These are phyloP conservation scores for Cyphomyrus plagiostoma DNA, from an alignment of 2,113 vertebrate genomes.

Conservation along the genomic window DNA sequence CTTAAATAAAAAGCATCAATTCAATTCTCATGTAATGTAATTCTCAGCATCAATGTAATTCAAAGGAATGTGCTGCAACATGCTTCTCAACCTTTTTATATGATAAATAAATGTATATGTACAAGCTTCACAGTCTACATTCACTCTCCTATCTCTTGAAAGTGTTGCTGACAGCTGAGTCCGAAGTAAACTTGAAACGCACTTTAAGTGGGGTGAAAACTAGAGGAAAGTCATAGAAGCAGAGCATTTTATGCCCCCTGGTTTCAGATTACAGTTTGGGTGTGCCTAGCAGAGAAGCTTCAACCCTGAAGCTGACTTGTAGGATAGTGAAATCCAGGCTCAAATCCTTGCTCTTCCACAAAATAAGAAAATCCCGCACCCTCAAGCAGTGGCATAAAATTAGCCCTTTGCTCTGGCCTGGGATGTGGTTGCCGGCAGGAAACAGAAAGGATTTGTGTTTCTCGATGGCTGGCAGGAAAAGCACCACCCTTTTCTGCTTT, in stretches of 20 bases:
- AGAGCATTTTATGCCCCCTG: neutral
- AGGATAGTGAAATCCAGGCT: neutral
- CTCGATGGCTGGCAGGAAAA: conserved; percentile 18
- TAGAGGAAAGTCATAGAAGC: neutral
- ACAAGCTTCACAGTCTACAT: neutral
- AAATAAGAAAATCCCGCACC: conserved; percentile 21
- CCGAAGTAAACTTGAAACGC: neutral
- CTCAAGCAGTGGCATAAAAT: conserved; percentile 12
- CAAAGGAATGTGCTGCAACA: neutral
- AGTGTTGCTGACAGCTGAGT: neutral
- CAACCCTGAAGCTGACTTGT: neutral
- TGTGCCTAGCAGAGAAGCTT: neutral
- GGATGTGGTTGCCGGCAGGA: conserved; percentile 36
- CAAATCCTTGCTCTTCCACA: neutral
- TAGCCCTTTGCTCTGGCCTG: conserved; percentile 24
- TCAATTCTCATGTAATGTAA: neutral
- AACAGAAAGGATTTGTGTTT: conserved; percentile 39
- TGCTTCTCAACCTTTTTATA: neutral
- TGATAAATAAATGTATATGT: neutral
- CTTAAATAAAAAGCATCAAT: neutral
- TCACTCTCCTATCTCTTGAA: neutral
- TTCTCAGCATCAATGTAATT: neutral
- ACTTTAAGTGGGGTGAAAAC: neutral
- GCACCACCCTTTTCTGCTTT: conserved; percentile 29
- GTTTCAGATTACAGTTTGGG: neutral